Base-by-base conservation (phyloP, 2,888 invertebrate species). In the Hydrotaea cyrtoneurina region DNA sequence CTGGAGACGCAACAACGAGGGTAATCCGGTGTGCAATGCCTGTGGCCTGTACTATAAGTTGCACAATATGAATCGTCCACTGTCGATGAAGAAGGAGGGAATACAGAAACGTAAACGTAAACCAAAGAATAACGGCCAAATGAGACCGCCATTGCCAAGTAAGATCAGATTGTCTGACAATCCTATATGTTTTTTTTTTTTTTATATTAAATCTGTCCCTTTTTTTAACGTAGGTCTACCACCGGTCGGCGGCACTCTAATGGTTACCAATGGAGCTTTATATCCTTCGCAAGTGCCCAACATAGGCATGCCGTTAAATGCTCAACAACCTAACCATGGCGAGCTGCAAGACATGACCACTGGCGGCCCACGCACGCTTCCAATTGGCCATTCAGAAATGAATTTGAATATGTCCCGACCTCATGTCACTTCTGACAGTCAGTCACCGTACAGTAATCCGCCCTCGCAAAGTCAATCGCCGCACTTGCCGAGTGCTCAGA, bases 71-170 rank as follows among this genome's bases (percentile, higher is more conserved):
- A 96, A 97, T 92, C 96, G 99, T 87, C 99, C 99, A 76, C 94
- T 97, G 88, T 97, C 98, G 88, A 99, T 99, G 99, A 99, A 98
- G 93, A 99, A 99, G 93, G 99, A 99, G 88, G 98, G 98, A 66
- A 99, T 99, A 90, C 99, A 99, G 93, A 98, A 98, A 75, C 94
- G 99, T 86, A 99, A 99, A 93, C 94, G 99, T 85, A 98, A 99
- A 91, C 97, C 97, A 62, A 97, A 97, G 93, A 92, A 90, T 82
- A 90, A 90, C 80, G 89, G 89, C 69, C 87, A 89, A n/a, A 86
- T 90, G 82, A 88, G 89, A 50, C 86, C 87, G 17, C 86, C 87
- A 46, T 86, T 91, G 85, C 92, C 90, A 85, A 91, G 91, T 92
- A 81, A 89, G 91, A 88, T 79, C 46, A 13, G 39, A 39, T 39